Percentiles rank a stretch among this genome's conserved stretches.
Evolutionary conservation across 2,797 vertebrate species (phyloP).

Genomic region (Propithecus deckenii): DNA sequence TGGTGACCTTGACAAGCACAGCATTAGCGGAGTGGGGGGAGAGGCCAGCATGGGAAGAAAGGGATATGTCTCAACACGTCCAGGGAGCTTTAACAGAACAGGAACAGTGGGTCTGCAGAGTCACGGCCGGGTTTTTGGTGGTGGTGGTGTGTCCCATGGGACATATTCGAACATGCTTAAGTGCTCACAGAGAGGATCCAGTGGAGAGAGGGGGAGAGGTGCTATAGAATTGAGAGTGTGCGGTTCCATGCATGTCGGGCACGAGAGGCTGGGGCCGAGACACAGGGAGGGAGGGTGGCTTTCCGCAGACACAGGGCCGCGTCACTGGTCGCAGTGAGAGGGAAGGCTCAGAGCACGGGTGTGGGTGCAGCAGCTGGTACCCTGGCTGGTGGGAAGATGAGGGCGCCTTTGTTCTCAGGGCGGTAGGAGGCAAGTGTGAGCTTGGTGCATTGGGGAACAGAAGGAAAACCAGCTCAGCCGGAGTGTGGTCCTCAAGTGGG

Average conservation of each 20-base stretch:
- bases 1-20: background rate
- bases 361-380: accelerated
- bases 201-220: background rate
- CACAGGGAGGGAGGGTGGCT: accelerated
- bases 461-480: background rate
- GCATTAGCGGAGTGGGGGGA: background rate
- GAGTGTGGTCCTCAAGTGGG: background rate
- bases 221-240: background rate
- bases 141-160: background rate
- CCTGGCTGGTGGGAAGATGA: accelerated
- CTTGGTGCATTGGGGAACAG: background rate
- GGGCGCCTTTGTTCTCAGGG: background rate
- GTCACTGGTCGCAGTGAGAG: accelerated
- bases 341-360: too few species aligned
- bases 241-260: too few species aligned
- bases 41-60: background rate
- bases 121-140: too few species aligned
- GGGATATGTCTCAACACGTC: accelerated
- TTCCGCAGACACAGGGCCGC: background rate
- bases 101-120: background rate
- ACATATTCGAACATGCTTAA: background rate
- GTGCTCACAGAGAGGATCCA: background rate
- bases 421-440: background rate
- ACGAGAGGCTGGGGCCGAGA: background rate
- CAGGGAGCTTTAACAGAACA: background rate